Evolutionary conservation across 1,140 invertebrate species (phyloP).

Genomic region (Wiebesia pumilae): DNA sequence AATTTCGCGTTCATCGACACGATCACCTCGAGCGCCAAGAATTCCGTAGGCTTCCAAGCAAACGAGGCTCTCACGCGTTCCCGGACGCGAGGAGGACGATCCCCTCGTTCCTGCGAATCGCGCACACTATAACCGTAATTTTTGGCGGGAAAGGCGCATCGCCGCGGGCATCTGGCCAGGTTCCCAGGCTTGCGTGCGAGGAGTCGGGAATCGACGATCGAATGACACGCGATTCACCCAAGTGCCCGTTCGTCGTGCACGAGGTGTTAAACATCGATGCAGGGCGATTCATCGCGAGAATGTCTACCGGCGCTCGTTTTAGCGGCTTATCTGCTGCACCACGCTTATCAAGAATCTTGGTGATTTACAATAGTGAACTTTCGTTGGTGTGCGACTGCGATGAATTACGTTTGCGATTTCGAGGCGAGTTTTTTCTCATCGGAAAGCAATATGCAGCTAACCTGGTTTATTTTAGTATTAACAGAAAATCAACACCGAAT

Average conservation of each 20-base stretch:
- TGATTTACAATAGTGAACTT: too few species aligned
- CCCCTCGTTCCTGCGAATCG: too few species aligned
- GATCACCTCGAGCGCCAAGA: not conserved
- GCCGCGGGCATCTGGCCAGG: not conserved
- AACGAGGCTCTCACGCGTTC: too few species aligned
- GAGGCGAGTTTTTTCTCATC: too few species aligned
- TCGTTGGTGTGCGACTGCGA: too few species aligned
- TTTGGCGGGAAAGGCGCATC: conserved; percentile 39
- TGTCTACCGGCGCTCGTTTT: not conserved
- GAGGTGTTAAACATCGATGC: conserved; percentile 9
- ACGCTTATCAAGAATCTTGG: not conserved
- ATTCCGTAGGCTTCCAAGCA: too few species aligned
- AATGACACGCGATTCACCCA: conserved; percentile 41
- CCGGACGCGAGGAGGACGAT: not conserved
- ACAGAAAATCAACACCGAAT: too few species aligned
- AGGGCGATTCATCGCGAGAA: not conserved
- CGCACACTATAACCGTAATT: not conserved
- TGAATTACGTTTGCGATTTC: too few species aligned
- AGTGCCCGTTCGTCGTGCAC: not conserved
- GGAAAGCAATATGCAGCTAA: too few species aligned
- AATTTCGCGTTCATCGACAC: too few species aligned
- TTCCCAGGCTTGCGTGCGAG: not conserved
- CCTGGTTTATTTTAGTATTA: too few species aligned
- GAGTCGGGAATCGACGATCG: conserved; percentile 6
- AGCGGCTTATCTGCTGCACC: not conserved